Conservation (phyloP, 2,113 vertebrate species). For the Malurus alboscapulatus region DNA sequence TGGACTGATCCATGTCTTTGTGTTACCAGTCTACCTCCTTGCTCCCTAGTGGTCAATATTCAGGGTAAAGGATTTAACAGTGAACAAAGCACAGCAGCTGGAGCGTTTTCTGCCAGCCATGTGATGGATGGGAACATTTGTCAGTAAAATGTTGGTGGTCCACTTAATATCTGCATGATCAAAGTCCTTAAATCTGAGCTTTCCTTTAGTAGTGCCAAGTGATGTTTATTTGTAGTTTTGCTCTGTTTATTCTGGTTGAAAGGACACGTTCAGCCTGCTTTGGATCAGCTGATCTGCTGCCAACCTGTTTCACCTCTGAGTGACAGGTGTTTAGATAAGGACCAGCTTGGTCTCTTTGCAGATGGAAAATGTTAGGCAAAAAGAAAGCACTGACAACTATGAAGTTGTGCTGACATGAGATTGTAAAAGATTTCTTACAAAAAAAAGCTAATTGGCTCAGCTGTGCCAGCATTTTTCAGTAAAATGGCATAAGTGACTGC, state of each 20-base stretch:
- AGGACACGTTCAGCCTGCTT: conserved; percentile 32
- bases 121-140: conserved; percentile 14
- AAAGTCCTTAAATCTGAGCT: conserved; percentile 50
- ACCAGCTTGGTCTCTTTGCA: conserved; percentile 6
- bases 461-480: not conserved
- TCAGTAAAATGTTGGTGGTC: conserved; percentile 56
- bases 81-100: conserved; percentile 27
- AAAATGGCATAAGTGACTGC: not conserved
- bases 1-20: not conserved
- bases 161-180: conserved; percentile 53
- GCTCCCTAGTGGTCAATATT: not conserved
- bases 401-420: not conserved
- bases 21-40: not conserved
- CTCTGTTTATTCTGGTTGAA: conserved; percentile 66
- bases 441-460: not conserved
- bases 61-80: not conserved
- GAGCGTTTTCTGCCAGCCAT: conserved; percentile 23
- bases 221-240: conserved; percentile 67
- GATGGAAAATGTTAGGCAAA: conserved; percentile 25
- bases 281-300: conserved; percentile 43
- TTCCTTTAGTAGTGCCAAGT: conserved; percentile 34
- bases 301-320: conserved; percentile 18
- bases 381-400: not conserved
- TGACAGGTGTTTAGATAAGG: conserved; percentile 70
- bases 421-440: not conserved